phyloP scores from a whole-genome alignment of 2,113 vertebrate genomes.

The Dendropsophus ebraccatus region DNA sequence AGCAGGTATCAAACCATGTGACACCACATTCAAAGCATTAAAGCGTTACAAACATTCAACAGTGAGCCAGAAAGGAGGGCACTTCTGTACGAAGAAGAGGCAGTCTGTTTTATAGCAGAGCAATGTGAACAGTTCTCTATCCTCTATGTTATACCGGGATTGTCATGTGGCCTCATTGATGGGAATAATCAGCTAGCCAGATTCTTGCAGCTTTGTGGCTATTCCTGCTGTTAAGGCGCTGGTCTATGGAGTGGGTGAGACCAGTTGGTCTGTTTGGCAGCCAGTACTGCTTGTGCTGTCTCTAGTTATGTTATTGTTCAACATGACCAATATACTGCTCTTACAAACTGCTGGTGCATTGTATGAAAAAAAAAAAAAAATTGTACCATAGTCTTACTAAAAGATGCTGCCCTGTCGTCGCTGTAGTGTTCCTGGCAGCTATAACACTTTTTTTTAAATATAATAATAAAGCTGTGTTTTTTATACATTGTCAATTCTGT shows the following conservation, averaged over 20 bases:
- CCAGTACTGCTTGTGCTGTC: slow-evolving; percentile 36
- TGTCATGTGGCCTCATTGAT: slow-evolving; percentile 22
- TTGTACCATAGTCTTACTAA: neutral
- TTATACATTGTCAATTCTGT: neutral
- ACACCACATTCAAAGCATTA: slow-evolving; percentile 47
- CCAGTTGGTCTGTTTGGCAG: slow-evolving; percentile 31
- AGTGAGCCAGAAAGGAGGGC: slow-evolving; percentile 43
- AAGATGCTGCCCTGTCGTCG: neutral
- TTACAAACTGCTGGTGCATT: slow-evolving; percentile 29
- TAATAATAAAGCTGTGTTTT: slow-evolving; percentile 42
- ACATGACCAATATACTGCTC: neutral
- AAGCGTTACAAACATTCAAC: slow-evolving; percentile 58
- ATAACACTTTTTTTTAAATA: neutral
- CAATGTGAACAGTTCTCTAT: neutral
- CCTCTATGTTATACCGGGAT: slow-evolving; percentile 18
- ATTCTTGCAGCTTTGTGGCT: neutral
- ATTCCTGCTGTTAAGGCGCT: slow-evolving; percentile 35
- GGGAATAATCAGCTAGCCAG: neutral
- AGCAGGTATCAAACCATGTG: slow-evolving; percentile 48
- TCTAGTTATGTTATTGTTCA: neutral
- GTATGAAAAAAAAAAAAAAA: neutral
- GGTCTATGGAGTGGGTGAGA: slow-evolving; percentile 16
- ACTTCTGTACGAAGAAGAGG: slow-evolving; percentile 29
- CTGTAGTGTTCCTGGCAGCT: neutral
- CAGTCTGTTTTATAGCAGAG: slow-evolving; percentile 10